Evolutionary conservation across 2,797 vertebrate species (phyloP), one percentile per base, ranked within the genome.

Genomic region (Paratrypauchen microcephalus): DNA sequence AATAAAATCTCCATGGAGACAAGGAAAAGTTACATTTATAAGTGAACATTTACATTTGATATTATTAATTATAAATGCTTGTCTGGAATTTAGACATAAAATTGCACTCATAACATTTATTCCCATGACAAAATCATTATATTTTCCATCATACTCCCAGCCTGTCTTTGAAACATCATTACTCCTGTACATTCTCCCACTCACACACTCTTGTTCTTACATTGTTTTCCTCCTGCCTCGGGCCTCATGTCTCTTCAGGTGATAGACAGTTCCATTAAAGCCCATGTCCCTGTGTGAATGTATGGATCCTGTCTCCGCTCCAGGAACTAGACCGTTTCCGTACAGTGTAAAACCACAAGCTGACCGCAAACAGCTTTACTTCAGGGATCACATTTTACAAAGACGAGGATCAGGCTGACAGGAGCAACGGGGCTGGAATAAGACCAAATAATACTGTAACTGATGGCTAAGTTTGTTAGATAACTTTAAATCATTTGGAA

Each of bases 261-360:
- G 78, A 90, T 66, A 5, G 86, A 79, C 83, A 86, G 75, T 50
- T 79, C 78, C 73, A 85, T 86, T 88, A 86, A 83, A 77, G 79
- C 24, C 68, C 69, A 66, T 54, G 39, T 54, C 57, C 23, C n/a
- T 21, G 66, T 75, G 66, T 36, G 64, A 15, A 63, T 21, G 30
- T 63, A 56, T 50, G 12, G 72, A 68, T 69, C 41, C 57, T 56
- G 66, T 57, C 36, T 12, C 2, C 70, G 66, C 26, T 41, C 36
- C 59, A 66, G 60, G 32, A 47, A 62, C 61, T 61, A 23, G 54
- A 54, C 41, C 6, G 23, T 68, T 13, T 65, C 5, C 6, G 19
- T 16, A 48, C 60, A 55, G 59, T 61, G 56, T 76, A 58, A 47
- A 71, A 75, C 68, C 76, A 19, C 69, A 74, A 67, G 28, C 72